Conservation (phyloP, 2,797 vertebrate species). For the Gymnodraco acuticeps region DNA sequence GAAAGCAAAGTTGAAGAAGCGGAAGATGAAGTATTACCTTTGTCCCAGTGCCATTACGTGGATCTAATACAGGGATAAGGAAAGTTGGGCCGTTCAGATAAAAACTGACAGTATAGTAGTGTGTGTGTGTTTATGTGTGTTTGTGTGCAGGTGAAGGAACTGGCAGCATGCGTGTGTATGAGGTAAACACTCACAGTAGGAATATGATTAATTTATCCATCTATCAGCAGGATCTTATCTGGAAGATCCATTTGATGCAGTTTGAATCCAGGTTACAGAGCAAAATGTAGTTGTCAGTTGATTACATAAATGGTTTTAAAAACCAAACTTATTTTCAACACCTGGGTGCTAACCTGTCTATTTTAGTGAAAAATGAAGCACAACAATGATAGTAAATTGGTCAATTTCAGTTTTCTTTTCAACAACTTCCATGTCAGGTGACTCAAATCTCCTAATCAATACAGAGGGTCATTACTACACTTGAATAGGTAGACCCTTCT, state of each 20-base stretch:
- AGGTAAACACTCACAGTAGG: constrained; percentile 36
- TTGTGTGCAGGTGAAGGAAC: constrained; percentile 57
- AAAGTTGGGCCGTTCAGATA: neutral
- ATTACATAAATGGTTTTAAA: constrained; percentile 2
- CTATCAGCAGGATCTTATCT: constrained; percentile 56
- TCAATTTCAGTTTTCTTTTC: too few relatives aligned
- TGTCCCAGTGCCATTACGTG: constrained; percentile 67
- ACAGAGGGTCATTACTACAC: too few relatives aligned
- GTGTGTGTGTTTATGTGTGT: neutral
- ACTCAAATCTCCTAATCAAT: too few relatives aligned
- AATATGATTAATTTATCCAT: constrained; percentile 51
- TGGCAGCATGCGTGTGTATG: constrained; percentile 52
- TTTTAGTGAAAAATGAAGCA: too few relatives aligned
- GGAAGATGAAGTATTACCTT: constrained; percentile 71
- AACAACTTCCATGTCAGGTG: too few relatives aligned
- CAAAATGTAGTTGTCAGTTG: constrained; percentile 5
- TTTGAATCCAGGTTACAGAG: constrained; percentile 26
- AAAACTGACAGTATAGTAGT: constrained; percentile 1
- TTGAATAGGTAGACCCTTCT: too few relatives aligned
- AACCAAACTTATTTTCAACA: neutral
- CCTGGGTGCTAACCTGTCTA: too few relatives aligned
- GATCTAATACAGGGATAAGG: constrained; percentile 70
- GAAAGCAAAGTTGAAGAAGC: constrained; percentile 70
- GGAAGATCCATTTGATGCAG: constrained; percentile 26
- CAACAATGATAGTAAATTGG: too few relatives aligned